phyloP scores from a whole-genome alignment of 2,888 invertebrate genomes.

The Oxycera nigricornis region DNA sequence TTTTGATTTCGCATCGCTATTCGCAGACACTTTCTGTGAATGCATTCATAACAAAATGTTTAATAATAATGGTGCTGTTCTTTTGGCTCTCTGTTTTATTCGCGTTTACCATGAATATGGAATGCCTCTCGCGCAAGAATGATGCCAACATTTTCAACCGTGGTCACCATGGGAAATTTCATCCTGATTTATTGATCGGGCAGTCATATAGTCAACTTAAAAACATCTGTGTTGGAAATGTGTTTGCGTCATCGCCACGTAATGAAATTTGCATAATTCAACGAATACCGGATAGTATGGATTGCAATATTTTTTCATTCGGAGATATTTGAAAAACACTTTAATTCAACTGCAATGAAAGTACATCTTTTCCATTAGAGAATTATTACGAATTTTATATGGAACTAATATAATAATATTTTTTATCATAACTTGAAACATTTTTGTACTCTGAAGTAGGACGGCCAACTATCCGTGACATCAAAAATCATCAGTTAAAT shows the following conservation, averaged over 20 bases:
- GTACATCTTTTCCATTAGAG: no score
- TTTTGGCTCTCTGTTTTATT: background rate
- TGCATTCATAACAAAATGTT: background rate
- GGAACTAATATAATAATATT: no score
- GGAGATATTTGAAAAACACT: no score
- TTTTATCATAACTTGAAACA: no score
- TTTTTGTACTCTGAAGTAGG: no score
- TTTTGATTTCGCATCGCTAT: no score
- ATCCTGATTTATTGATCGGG: background rate
- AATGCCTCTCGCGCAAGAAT: background rate
- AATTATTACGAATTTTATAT: no score
- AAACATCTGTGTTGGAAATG: background rate
- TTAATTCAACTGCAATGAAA: no score
- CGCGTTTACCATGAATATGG: background rate
- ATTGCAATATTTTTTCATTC: no score
- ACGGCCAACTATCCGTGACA: no score
- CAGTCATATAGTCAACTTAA: background rate
- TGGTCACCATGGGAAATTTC: background rate
- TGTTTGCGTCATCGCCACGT: background rate
- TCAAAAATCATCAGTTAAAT: no score
- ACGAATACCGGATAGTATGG: no score
- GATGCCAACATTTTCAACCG: background rate
- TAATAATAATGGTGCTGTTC: background rate
- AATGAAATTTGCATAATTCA: background rate
- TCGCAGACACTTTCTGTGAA: background rate